Evolutionary conservation across 2,113 vertebrate genomes (phyloP).

Genomic region (Pelecanoides urinatrix): DNA sequence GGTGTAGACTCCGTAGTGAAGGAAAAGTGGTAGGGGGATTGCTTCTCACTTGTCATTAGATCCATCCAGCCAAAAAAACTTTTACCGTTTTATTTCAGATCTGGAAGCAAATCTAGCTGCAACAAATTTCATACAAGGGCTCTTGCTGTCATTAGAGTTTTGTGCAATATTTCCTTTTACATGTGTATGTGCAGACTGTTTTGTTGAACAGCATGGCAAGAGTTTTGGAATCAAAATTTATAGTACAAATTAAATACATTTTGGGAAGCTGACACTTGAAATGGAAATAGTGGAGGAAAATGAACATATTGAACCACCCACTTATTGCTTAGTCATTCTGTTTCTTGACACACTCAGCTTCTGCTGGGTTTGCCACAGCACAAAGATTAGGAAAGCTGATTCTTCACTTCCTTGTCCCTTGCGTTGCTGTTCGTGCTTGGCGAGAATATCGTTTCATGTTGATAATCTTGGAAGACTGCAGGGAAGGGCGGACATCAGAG

Average conservation of each 20-base stretch:
- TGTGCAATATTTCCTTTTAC: background rate
- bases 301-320: conserved; percentile 59
- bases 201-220: conserved; percentile 24
- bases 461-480: background rate
- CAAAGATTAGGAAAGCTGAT: background rate
- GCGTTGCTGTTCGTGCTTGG: background rate
- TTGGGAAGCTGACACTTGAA: conserved; percentile 54
- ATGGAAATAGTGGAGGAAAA: conserved; percentile 64
- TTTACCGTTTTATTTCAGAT: background rate
- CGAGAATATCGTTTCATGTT: background rate
- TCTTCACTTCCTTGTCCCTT: background rate
- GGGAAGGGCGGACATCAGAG: background rate
- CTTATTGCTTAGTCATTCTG: conserved; percentile 55
- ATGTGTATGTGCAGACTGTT: background rate
- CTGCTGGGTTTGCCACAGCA: background rate
- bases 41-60: background rate
- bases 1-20: background rate
- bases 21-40: background rate
- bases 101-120: background rate
- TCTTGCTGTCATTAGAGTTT: background rate
- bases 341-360: conserved; percentile 40
- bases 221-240: conserved; percentile 38
- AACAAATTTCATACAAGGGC: background rate
- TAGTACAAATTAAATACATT: conserved; percentile 55
- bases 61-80: background rate